Evolutionary conservation across 2,888 invertebrate species (phyloP).

Genomic region (Laothoe populi): DNA sequence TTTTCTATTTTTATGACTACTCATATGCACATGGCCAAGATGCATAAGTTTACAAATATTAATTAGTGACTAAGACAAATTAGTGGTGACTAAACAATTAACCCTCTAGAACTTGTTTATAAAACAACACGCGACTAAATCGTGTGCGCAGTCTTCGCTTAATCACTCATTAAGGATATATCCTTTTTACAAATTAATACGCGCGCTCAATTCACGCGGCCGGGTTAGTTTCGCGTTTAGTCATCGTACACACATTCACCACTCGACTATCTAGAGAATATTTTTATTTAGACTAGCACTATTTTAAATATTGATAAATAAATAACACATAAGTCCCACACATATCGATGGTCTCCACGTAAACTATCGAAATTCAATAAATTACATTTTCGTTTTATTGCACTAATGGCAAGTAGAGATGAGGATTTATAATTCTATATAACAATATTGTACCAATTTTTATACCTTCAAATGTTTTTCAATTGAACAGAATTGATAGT

Average conservation of each 20-base stretch:
- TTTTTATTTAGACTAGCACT: too few species aligned
- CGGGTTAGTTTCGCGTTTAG: slow-evolving; percentile 24
- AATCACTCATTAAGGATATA: slow-evolving; percentile 81
- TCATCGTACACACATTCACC: slow-evolving; percentile 45
- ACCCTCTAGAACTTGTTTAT: slow-evolving; percentile 29
- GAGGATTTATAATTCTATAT: too few species aligned
- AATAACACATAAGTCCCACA: too few species aligned
- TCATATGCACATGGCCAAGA: not conserved
- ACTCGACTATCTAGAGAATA: not conserved
- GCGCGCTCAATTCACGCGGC: slow-evolving; percentile 66
- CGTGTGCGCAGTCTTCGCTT: slow-evolving; percentile 57
- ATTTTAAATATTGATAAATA: too few species aligned
- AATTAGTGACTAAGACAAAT: slow-evolving; percentile 11
- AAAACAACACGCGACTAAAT: slow-evolving; percentile 30
- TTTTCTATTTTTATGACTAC: not conserved
- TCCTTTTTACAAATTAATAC: slow-evolving; percentile 78
- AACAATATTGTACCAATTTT: too few species aligned
- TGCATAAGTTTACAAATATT: slow-evolving; percentile 15
- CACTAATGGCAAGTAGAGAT: too few species aligned
- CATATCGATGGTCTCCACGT: too few species aligned
- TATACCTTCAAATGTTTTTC: too few species aligned
- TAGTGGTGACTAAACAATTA: slow-evolving; percentile 22
- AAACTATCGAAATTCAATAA: too few species aligned
- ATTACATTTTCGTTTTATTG: too few species aligned
- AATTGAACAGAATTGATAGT: too few species aligned